phyloP scores from a whole-genome alignment of 2,888 invertebrate genomes.

The Carpatolechia fugitivella region DNA sequence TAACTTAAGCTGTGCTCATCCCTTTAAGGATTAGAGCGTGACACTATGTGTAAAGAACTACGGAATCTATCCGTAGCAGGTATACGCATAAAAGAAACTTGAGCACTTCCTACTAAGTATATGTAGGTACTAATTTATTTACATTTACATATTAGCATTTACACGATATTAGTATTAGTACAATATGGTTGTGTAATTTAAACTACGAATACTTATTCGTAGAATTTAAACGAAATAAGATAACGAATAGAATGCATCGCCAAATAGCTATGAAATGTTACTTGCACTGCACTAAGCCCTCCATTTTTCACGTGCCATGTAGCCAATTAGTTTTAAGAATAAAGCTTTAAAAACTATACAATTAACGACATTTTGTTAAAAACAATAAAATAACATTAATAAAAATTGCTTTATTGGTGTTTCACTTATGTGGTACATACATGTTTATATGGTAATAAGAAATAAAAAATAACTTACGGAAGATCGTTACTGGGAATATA shows the following conservation, averaged over 20 bases:
- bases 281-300: conserved; percentile 43
- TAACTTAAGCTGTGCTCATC: no score
- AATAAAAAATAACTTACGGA: conserved; percentile 22
- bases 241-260: neutral
- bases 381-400: conserved; percentile 12
- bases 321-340: conserved; percentile 35
- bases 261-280: neutral
- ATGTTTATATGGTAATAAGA: neutral
- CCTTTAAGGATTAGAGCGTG: no score
- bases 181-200: conserved; percentile 20
- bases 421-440: neutral
- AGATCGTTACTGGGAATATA: conserved; percentile 38
- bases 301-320: conserved; percentile 47
- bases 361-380: conserved; percentile 5
- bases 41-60: no score
- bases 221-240: conserved; percentile 16
- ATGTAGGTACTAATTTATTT: no score
- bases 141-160: neutral
- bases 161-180: conserved; percentile 3
- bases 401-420: conserved; percentile 4
- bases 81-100: neutral
- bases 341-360: conserved; percentile 29
- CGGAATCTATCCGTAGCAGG: no score
- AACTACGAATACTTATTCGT: conserved; percentile 18
- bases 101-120: neutral